phyloP scores from a whole-genome alignment of 2,113 vertebrate species.

The Hystrix cristata region DNA sequence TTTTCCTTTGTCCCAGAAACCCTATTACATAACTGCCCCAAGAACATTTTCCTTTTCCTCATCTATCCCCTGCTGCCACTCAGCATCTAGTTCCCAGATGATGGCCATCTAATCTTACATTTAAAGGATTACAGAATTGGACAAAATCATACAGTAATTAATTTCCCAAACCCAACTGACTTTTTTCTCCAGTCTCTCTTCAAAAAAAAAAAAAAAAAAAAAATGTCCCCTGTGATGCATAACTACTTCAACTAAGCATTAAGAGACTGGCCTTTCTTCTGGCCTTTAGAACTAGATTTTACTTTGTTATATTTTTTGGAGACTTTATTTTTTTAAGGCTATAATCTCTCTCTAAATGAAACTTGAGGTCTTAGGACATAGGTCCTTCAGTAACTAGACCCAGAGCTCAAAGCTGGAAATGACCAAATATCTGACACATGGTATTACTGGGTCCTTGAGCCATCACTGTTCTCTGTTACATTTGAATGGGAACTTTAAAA shows the following conservation, averaged over 20 bases:
- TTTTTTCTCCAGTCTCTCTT: constrained; percentile 57
- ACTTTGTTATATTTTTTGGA: constrained; percentile 71
- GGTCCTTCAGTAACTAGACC: constrained; percentile 44
- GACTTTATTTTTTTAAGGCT: constrained; percentile 47
- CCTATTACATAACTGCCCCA: constrained; percentile 1
- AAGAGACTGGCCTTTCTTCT: constrained; percentile 55
- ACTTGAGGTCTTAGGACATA: constrained; percentile 56
- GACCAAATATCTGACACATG: not conserved
- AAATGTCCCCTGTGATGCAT: not conserved
- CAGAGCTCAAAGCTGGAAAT: constrained; percentile 57
- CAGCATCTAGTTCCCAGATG: not conserved
- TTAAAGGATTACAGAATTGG: constrained; percentile 47
- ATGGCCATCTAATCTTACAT: not conserved
- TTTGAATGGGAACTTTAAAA: constrained; percentile 10
- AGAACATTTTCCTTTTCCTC: constrained; percentile 33
- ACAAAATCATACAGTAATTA: constrained; percentile 49
- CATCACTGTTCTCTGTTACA: not conserved
- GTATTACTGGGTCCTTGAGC: not conserved
- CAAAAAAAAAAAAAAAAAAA: constrained; percentile 48
- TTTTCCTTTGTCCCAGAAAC: not conserved
- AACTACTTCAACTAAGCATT: constrained; percentile 18
- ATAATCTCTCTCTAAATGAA: constrained; percentile 54
- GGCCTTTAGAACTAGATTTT: not conserved
- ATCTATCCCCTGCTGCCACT: not conserved
- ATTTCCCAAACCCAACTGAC: constrained; percentile 55